phyloP scores from a whole-genome alignment of 2,113 vertebrate genomes.

The Pomatostomus ruficeps region DNA sequence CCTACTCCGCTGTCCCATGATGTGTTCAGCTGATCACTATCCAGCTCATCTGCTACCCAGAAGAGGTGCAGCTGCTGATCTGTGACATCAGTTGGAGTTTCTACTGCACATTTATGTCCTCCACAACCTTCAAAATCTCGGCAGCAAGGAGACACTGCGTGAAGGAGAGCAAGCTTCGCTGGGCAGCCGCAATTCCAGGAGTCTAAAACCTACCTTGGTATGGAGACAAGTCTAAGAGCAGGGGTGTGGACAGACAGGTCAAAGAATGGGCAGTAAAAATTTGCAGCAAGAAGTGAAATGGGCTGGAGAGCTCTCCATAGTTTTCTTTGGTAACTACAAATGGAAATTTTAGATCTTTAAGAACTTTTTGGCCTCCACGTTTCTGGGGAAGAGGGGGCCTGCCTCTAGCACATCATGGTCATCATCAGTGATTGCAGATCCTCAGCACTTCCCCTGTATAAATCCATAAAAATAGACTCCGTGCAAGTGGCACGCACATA shows the following conservation, averaged over 20 bases:
- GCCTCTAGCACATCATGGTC: not conserved
- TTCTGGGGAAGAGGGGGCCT: not conserved
- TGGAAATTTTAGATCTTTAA: not conserved
- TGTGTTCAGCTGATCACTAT: not conserved
- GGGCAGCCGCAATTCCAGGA: not conserved
- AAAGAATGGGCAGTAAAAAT: not conserved
- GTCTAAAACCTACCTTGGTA: no score
- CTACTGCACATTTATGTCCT: not conserved
- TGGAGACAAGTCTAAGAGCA: not conserved
- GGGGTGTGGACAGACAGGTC: not conserved
- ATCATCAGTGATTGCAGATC: not conserved
- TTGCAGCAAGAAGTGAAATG: not conserved
- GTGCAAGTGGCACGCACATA: accelerated
- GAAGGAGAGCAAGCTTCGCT: not conserved
- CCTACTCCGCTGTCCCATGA: not conserved
- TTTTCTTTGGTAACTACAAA: not conserved
- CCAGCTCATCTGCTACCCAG: not conserved
- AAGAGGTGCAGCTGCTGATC: not conserved
- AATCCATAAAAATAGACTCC: not conserved
- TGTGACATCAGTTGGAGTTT: not conserved
- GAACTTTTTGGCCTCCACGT: accelerated
- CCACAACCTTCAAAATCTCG: not conserved
- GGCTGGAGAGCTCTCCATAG: not conserved
- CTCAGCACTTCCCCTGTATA: not conserved
- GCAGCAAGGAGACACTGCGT: not conserved